Evolutionary conservation across 2,797 vertebrate species (phyloP), one percentile per base, ranked within the genome.

Genomic region (Acanthurus tractus): DNA sequence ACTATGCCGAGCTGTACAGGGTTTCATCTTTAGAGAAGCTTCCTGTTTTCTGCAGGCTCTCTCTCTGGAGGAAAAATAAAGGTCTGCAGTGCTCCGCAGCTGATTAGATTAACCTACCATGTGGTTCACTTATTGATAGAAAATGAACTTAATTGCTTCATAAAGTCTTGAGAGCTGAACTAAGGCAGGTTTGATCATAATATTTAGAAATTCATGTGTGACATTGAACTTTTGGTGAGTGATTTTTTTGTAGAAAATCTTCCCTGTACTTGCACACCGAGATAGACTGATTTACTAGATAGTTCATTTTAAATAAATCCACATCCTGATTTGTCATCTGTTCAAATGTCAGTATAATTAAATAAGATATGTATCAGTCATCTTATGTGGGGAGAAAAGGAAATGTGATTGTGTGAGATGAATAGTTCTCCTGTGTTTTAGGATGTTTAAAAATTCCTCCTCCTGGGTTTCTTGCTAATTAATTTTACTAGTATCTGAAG

Each of bases 51-150:
- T 40, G 45, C 56, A 17, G 2, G 3, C 40, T 53, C 52, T 54
- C 52, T 77, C 2, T 34, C 34, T 70, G 38, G 25, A 72, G 76
- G 70, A 77, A 83, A 82, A 73, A 71, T 54, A 52, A 87, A 85
- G 38, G 69, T 72, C 72, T 79, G 71, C 72, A 52, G 63, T 68
- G 52, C 73, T 46, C 54, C 38, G 18, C 34, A 50, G 50, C 66
- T 88, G 85, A 93, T 93, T 87, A 89, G 84, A 92, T 93, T 92
- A 90, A 13, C 17, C 54, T 59, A 72, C 75, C 88, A 89, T 88
- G 78, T 86, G 83, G 66, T 76, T 67, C 45, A 53, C 65, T 84
- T 72, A 85, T 88, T 89, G 81, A 82, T 76, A 45, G 22, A 53
- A 61, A 57, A 65, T 74, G 11, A 68, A 67, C 53, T 72, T 70